phyloP scores from a whole-genome alignment of 2,888 invertebrate species.

The Amblyjoppa proteus region DNA sequence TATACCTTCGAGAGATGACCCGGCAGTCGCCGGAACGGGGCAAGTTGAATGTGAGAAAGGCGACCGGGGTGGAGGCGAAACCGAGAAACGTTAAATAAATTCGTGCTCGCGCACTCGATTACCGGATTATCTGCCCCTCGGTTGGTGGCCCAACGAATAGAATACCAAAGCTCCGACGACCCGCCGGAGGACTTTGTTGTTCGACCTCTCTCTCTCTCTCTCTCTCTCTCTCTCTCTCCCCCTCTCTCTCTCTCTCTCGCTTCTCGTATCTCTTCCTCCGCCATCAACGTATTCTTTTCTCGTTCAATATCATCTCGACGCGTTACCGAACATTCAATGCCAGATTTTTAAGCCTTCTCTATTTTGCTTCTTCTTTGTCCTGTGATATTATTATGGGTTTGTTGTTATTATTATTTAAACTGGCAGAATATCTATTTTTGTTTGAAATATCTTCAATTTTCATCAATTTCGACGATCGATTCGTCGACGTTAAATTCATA shows the following conservation, averaged over 20 bases:
- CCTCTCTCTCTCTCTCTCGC: too few relatives aligned
- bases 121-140: slow-evolving; percentile 72
- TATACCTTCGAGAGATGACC: slow-evolving; percentile 1
- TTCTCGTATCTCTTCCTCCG: not conserved
- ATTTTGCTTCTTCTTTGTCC: slow-evolving; percentile 12
- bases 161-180: slow-evolving; percentile 39
- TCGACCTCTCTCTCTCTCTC: not conserved
- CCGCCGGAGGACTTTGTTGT: slow-evolving; percentile 15
- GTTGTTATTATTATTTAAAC: not conserved
- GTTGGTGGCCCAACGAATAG: slow-evolving; percentile 51
- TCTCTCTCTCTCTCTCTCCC: not conserved
- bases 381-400: not conserved
- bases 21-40: not conserved
- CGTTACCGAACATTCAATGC: not conserved
- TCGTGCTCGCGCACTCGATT: slow-evolving; percentile 73
- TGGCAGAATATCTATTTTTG: too few relatives aligned
- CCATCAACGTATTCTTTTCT: slow-evolving; percentile 4
- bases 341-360: not conserved
- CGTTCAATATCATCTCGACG: not conserved
- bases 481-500: too few relatives aligned
- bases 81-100: slow-evolving; percentile 64
- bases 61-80: slow-evolving; percentile 39
- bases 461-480: too few relatives aligned
- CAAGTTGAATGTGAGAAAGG: slow-evolving; percentile 36
- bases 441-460: too few relatives aligned